Evolutionary conservation across 2,888 invertebrate species (phyloP), one percentile per base, ranked within the genome.

Genomic region (Plutella xylostella): DNA sequence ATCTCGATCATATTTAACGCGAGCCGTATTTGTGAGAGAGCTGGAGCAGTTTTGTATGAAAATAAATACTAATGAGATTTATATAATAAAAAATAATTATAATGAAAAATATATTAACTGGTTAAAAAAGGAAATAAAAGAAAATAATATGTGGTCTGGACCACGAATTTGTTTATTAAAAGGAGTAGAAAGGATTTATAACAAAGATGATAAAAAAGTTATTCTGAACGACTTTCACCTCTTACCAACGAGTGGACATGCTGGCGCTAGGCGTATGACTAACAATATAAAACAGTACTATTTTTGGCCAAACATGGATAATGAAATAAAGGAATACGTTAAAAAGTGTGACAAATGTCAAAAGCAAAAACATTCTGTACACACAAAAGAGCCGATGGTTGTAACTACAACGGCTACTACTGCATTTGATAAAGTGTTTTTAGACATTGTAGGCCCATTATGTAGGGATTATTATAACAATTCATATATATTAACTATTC

Each of bases 91-190:
- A 28, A 12, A 6, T 28, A 28, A 28, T 12, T 9, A 39, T 14
- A 39, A 39, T 39, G 14, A 25, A 14, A 19, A n/a, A 17, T 52
- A 53, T 42, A 48, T 55, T n/a, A 45, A 45, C 48, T 18, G 39
- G 1, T 4, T 54, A n/a, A 15, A 31, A 9, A n/a, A 51, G 15
- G 50, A 49, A 40, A 49, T 55, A 45, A 46, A 48, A n/a, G 37
- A 33, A 2, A 39, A 14, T 7, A 28, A 46, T 21, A 37, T 20
- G 9, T 53, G 53, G 53, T 12, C 51, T 51, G 46, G 54, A 19
- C 55, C 54, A 43, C 46, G 47, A 4, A 34, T 55, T 20, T 51
- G 47, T 50, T 44, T 58, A 25, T 44, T 56, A 17, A 45, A 45
- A 47, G 48, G 48, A 19, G 22, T 52, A 31, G 39, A 43, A 34